Base-by-base conservation (phyloP, 2,888 invertebrate genomes). In the Lasioglossum malachurum region DNA sequence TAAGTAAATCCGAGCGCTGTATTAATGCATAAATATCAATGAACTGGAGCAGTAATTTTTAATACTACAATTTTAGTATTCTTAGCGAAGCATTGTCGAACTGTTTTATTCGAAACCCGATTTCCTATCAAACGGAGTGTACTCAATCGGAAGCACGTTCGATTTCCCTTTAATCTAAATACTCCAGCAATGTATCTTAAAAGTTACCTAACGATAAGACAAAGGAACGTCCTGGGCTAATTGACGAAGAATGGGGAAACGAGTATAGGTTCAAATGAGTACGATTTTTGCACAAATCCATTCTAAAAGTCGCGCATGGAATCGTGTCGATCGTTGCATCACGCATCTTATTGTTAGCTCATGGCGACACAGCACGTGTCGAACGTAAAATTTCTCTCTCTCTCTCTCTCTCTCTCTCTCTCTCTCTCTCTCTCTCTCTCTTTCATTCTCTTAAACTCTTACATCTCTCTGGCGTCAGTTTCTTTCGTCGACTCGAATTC, bases 211-310 rank as follows among this genome's bases (percentile, higher is more conserved):
- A 60, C 23, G 8, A 31, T 44, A 57, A 74, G 49, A 53, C 23
- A 53, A 53, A 31, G 46, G 46, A 49, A 23, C 19, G 35, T 53
- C 19, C 44, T 31, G 31, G 49, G 31, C 8, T 27, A 57, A 27
- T 12, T 3, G 46, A 7, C 4, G 14, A n/a, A 49, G 7, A 35
- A 38, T 19, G 19, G 4, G 64, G n/a, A 49, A 41, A 71, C 38
- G 5, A 71, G 41, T 57, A 49, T 8, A 14, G 14, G 31, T 60
- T 31, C 44, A 35, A 16, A 69, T 10, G 38, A 10, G 74, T 41
- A 72, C 57, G 88, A 91, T 88, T 87, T 84, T 78, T 89, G 91
- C 88, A 88, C 88, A 91, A 83, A 91, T 84, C 87, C 86, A 84
- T 88, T 87, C 73, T 82, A 91, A 89, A 82, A 82, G 71, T 88